A percentile compares a stretch with the other conserved stretches of the same genome.
phyloP scores from a whole-genome alignment of 2,113 vertebrate species.

The Hypocryptadius cinnamomeus region DNA sequence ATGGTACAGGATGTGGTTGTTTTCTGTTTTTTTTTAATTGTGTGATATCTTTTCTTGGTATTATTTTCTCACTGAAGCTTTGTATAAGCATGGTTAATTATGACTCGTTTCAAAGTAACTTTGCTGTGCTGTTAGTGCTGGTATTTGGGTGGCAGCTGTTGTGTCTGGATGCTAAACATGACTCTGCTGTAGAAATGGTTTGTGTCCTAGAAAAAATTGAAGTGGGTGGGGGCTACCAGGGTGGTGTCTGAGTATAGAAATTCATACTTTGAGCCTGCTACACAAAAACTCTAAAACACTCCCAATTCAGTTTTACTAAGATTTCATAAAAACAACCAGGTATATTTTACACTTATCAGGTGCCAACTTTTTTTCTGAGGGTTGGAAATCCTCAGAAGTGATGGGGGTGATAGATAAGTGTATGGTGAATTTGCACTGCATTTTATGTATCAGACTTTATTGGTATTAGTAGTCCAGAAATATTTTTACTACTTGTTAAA shows the following conservation, averaged over 20 bases:
- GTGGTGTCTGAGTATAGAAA: background rate
- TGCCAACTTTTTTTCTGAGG: constrained; percentile 37
- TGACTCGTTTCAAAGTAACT: constrained; percentile 11
- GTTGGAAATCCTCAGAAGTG: background rate
- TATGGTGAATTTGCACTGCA: constrained; percentile 57
- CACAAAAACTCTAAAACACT: constrained; percentile 8
- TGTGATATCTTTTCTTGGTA: background rate
- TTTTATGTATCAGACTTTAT: constrained; percentile 40
- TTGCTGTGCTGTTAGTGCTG: constrained; percentile 34
- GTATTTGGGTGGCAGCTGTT: constrained; percentile 2
- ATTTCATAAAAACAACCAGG: constrained; percentile 6
- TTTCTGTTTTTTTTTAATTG: background rate
- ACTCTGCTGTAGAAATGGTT: background rate
- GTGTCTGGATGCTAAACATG: background rate
- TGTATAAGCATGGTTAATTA: constrained; percentile 28
- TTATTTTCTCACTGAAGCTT: background rate
- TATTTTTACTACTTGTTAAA: constrained; percentile 59
- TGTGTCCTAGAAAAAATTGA: background rate
- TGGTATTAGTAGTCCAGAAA: background rate
- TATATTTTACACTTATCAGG: constrained; percentile 48
- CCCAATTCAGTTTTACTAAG: constrained; percentile 17
- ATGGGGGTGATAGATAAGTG: constrained; percentile 22
- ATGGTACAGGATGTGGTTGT: background rate
- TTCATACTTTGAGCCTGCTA: background rate
- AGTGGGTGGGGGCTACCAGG: background rate